Percentiles rank a stretch among this genome's conserved stretches.
These are phyloP conservation scores for Montipora efflorescens DNA, from an alignment of 64 coral and sea anemone genomes.

Conservation along the genomic window DNA sequence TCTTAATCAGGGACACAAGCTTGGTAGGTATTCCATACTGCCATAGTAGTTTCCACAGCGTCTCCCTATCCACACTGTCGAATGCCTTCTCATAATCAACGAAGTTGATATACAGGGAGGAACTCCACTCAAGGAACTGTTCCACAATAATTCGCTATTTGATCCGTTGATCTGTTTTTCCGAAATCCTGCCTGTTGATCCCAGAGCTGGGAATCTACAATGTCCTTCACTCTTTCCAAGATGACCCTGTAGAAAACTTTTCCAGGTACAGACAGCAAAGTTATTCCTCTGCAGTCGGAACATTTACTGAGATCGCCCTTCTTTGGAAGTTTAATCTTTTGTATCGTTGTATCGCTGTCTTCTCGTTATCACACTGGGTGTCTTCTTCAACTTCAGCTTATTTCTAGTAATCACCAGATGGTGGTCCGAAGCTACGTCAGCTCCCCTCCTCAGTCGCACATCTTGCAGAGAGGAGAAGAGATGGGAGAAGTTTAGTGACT, in stretches of 20 bases:
- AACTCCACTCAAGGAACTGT: background rate
- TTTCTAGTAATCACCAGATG: background rate
- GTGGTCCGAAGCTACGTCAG: background rate
- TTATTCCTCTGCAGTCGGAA: conserved; percentile 19
- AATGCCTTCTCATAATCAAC: background rate
- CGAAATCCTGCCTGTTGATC: conserved; percentile 47
- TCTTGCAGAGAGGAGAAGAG: background rate
- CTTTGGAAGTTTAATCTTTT: conserved; percentile 49
- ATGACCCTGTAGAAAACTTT: conserved; percentile 34
- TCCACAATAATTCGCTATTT: conserved; percentile 16
- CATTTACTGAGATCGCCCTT: conserved; percentile 48
- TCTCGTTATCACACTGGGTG: background rate
- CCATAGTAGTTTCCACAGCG: background rate
- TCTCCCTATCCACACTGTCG: background rate
- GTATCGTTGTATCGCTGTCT: background rate
- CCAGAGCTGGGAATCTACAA: conserved; percentile 23
- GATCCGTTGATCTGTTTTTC: conserved; percentile 49
- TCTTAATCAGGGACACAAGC: background rate
- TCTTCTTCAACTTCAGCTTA: background rate
- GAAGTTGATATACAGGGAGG: background rate
- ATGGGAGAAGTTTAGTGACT: too few species aligned
- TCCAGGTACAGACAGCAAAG: conserved; percentile 18
- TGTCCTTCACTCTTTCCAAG: conserved; percentile 20
- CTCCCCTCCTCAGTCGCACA: background rate
- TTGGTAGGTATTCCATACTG: conserved; percentile 13